phyloP scores from a whole-genome alignment of 2,113 vertebrate species.

The Axis porcinus region DNA sequence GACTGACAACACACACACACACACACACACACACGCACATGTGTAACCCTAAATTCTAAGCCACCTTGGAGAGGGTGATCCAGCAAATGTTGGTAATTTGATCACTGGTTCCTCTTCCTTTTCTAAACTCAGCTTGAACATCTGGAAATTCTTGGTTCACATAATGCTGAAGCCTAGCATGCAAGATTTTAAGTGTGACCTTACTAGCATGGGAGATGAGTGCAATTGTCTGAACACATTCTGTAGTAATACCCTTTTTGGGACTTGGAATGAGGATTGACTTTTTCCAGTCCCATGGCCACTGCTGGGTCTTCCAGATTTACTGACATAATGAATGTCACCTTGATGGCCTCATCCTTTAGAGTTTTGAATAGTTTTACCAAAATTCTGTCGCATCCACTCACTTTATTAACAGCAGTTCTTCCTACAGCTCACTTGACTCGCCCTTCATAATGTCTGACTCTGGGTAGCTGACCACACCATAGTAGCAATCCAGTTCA shows the following conservation, averaged over 20 bases:
- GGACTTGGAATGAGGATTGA: not conserved
- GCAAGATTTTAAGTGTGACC: not conserved
- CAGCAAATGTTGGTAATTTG: not conserved
- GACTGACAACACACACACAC: not conserved
- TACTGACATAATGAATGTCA: not conserved
- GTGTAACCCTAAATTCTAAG: not conserved
- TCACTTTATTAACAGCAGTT: not conserved
- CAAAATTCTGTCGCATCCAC: rapidly evolving
- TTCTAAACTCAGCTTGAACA: not conserved
- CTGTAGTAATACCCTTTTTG: not conserved
- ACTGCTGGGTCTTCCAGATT: not conserved
- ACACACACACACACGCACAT: no score
- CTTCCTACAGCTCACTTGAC: not conserved
- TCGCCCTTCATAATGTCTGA: not conserved
- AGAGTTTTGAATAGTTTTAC: not conserved
- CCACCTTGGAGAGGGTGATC: not conserved
- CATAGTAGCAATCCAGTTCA: not conserved
- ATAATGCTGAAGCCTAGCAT: not conserved
- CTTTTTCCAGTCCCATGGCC: not conserved
- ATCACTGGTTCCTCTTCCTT: not conserved
- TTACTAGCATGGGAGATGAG: not conserved
- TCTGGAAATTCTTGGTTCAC: not conserved
- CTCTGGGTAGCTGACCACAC: not conserved
- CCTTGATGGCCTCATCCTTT: not conserved
- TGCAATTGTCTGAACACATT: not conserved